Conservation (phyloP, 2,797 vertebrate genomes). For the Sebastes nivosus region DNA sequence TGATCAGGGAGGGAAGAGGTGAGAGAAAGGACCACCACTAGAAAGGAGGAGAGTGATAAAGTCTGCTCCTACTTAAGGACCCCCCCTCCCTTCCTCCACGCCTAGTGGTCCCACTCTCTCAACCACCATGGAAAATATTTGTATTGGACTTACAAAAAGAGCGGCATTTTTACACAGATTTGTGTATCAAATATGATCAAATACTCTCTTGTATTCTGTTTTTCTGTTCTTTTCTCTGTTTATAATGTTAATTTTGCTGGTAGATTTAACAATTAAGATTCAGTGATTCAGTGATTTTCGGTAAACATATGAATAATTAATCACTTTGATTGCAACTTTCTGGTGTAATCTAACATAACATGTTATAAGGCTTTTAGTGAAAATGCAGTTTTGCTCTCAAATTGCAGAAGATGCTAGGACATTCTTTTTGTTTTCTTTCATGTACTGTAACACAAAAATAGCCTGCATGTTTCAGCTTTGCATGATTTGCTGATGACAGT, state of each 20-base stretch:
- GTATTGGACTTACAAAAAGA: slow-evolving; percentile 52
- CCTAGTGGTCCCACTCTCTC: slow-evolving; percentile 65
- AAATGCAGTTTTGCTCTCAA: background rate
- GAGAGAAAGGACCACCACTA: slow-evolving; percentile 71
- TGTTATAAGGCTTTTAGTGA: background rate
- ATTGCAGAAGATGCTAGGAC: background rate
- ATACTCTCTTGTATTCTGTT: background rate
- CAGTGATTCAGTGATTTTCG: background rate
- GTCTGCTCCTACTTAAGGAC: slow-evolving; percentile 77
- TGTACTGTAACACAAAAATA: background rate
- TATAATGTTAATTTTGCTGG: background rate
- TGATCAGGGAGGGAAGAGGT: slow-evolving; percentile 61
- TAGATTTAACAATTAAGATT: background rate
- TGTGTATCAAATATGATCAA: slow-evolving; percentile 11
- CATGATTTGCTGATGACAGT: background rate
- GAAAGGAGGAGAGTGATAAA: slow-evolving; percentile 76
- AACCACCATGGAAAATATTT: slow-evolving; percentile 76
- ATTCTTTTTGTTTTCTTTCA: background rate
- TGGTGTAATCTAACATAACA: background rate
- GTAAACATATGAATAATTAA: background rate
- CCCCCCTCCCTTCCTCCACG: slow-evolving; percentile 62
- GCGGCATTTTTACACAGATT: slow-evolving; percentile 43
- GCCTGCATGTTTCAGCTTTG: background rate
- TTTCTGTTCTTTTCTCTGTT: background rate
- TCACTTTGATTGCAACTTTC: background rate